Conservation (phyloP, 1,140 invertebrate species). For the Berghia stephanieae region DNA sequence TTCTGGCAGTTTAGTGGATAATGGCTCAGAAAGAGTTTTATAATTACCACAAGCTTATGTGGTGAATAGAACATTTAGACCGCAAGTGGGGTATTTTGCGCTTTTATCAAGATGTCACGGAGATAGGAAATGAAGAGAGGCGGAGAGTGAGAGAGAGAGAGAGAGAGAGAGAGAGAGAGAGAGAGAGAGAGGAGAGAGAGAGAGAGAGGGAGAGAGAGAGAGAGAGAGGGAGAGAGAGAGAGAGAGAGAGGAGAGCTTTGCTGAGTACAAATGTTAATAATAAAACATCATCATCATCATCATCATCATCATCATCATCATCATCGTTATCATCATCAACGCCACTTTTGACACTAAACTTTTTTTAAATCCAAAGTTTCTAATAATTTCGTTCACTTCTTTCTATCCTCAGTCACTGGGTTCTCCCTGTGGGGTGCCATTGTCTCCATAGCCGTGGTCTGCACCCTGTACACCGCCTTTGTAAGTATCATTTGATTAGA, state of each 20-base stretch:
- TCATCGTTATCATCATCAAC: neutral
- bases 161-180: slow-evolving; percentile 18
- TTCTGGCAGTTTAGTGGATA: no score
- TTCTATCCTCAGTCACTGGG: slow-evolving; percentile 43
- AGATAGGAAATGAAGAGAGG: slow-evolving; percentile 5
- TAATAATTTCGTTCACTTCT: no score
- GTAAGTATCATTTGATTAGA: slow-evolving; percentile 71
- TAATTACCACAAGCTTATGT: no score
- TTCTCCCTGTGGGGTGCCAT: slow-evolving; percentile 77
- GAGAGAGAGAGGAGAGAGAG: slow-evolving; percentile 31
- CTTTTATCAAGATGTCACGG: no score
- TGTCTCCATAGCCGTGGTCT: slow-evolving; percentile 83
- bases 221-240: neutral
- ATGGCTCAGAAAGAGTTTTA: no score
- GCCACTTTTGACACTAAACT: no score
- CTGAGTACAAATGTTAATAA: neutral
- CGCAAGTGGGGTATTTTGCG: no score
- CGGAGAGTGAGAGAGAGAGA: slow-evolving; percentile 20
- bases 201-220: slow-evolving; percentile 15
- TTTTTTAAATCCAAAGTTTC: no score
- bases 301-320: slow-evolving; percentile 70
- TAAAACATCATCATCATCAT: no score
- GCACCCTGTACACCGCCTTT: slow-evolving; percentile 85
- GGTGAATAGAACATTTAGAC: no score
- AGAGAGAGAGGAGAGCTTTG: neutral